Evolutionary conservation across 2,113 vertebrate genomes (phyloP).

Genomic region (Embiotoca jacksoni): DNA sequence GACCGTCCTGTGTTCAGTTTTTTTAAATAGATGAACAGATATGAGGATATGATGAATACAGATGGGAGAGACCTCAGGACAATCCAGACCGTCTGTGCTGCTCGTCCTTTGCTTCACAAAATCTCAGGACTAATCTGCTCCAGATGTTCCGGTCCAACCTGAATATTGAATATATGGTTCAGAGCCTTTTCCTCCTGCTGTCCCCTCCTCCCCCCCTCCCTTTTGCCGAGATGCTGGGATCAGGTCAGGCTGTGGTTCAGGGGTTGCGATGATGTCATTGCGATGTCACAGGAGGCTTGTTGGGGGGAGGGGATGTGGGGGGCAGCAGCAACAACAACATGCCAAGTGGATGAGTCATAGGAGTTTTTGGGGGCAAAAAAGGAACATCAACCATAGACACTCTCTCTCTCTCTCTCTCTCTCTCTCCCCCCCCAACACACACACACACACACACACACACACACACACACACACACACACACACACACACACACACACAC

Average conservation of each 20-base stretch:
- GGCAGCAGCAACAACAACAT: not conserved
- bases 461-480: slow-evolving; percentile 9
- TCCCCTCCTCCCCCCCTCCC: not conserved
- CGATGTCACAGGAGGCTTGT: slow-evolving; percentile 39
- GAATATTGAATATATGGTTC: slow-evolving; percentile 15
- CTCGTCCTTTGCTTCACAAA: slow-evolving; percentile 19
- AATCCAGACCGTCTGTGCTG: not conserved
- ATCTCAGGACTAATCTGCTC: slow-evolving; percentile 49
- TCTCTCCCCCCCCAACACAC: not conserved
- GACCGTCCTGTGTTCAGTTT: too few relatives aligned
- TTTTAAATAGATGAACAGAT: too few relatives aligned
- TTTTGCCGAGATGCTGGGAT: not conserved
- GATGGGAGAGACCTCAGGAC: not conserved
- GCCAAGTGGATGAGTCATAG: slow-evolving; percentile 78
- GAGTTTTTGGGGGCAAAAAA: slow-evolving; percentile 60
- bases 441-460: slow-evolving; percentile 12
- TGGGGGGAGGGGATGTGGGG: not conserved
- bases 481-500: slow-evolving; percentile 2
- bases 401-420: not conserved
- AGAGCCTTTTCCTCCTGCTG: slow-evolving; percentile 8
- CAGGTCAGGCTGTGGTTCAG: slow-evolving; percentile 51
- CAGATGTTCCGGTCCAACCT: slow-evolving; percentile 55
- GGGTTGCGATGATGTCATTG: slow-evolving; percentile 69
- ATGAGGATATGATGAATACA: too few relatives aligned
- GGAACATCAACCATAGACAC: slow-evolving; percentile 27